Evolutionary conservation across 2,888 invertebrate species (phyloP), one percentile per base, ranked within the genome.

Genomic region (Eupithecia insigniata): DNA sequence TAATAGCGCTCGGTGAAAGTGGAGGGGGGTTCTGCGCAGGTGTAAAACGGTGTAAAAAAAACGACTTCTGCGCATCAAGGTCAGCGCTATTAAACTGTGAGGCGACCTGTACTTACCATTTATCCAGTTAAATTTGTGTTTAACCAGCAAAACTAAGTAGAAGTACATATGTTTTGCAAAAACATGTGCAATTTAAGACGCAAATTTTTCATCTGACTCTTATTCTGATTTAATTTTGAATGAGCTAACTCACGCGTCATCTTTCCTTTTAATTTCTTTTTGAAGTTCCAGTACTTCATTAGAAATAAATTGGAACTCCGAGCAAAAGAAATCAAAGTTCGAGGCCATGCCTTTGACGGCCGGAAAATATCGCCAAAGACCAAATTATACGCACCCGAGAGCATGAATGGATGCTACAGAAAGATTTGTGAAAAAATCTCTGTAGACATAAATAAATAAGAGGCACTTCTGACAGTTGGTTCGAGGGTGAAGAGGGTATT

Each of bases 361-460:
- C 76, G 74, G 72, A 73, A 70, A 78, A 77, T 76, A 75, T 74
- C 62, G 77, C 75, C 75, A 71, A 71, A 74, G 70, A 80, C 79
- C 80, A 79, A 81, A 83, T 82, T 82, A 79, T 81, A 81, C 81
- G 82, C 82, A 67, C 73, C 77, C 75, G 64, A 69, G 72, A 70
- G 79, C 80, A 75, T 73, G 76, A 82, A 81, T 76, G 58, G 73
- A 72, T 69, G 75, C 70, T 80, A 76, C 75, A 75, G 78, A 79
- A 79, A 82, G 78, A 82, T 78, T 81, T 77, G 60, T 3, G 64
- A 26, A 64, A 22, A 64, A 64, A 34, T 34, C 26, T 36, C 36
- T 39, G 12, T 26, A 22, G 64, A 64, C 36, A 64, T 62, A 64
- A 36, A 60, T 60, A 30, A 60, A 64, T 64, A 64, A 64, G 2